phyloP scores from a whole-genome alignment of 1,140 invertebrate species.

The Ganaspis sp. region DNA sequence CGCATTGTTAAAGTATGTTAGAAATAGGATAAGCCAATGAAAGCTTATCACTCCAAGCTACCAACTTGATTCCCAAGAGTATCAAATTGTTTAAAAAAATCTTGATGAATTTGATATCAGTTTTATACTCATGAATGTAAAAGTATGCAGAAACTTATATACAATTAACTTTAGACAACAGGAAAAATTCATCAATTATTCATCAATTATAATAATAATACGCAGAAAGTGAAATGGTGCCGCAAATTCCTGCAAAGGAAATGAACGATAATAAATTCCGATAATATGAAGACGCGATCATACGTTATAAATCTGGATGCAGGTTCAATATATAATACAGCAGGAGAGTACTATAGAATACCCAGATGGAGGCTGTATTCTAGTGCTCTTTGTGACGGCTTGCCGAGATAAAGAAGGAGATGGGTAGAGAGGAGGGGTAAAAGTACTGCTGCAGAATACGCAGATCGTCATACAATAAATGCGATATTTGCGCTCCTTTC shows the following conservation, averaged over 20 bases:
- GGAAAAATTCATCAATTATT: too few relatives aligned
- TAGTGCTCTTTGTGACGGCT: not conserved
- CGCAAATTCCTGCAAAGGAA: not conserved
- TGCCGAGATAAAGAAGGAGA: constrained; percentile 17
- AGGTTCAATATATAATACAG: not conserved
- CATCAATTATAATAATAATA: too few relatives aligned
- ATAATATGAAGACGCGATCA: not conserved
- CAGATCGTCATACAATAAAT: constrained; percentile 70
- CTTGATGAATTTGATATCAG: too few relatives aligned
- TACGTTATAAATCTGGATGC: not conserved
- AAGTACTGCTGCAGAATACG: constrained; percentile 37
- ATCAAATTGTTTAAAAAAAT: too few relatives aligned
- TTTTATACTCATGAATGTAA: too few relatives aligned
- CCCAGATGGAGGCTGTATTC: constrained; percentile 6
- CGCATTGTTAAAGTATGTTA: too few relatives aligned
- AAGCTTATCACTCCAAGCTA: too few relatives aligned
- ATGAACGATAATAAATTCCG: not conserved
- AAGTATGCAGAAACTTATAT: too few relatives aligned
- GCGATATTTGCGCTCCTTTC: constrained; percentile 68
- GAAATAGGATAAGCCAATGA: too few relatives aligned
- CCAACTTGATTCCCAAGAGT: too few relatives aligned
- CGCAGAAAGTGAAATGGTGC: not conserved
- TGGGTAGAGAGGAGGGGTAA: constrained; percentile 34
- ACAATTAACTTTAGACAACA: too few relatives aligned
- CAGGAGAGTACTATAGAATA: not conserved